phyloP scores from a whole-genome alignment of 1,140 invertebrate genomes.

The Vanessa atalanta region DNA sequence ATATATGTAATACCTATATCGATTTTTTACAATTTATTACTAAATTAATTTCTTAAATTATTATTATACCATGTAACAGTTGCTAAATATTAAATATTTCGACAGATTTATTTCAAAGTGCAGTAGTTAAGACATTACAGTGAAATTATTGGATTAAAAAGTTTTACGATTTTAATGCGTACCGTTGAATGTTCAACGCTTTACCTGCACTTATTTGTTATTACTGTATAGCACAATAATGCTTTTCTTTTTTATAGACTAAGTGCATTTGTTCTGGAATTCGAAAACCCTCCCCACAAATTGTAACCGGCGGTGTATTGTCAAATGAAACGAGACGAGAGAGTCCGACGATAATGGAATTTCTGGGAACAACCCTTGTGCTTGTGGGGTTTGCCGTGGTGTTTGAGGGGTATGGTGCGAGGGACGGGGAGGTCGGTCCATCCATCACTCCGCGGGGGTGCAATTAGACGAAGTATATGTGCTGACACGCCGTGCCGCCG shows the following conservation, averaged over 20 bases:
- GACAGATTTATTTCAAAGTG: no score
- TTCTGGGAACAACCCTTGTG: constrained; percentile 78
- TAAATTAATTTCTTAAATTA: no score
- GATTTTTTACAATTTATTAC: no score
- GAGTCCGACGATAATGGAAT: constrained; percentile 73
- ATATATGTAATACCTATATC: no score
- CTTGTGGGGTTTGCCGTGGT: constrained; percentile 58
- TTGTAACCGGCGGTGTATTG: constrained; percentile 60
- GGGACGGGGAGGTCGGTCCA: constrained; percentile 51
- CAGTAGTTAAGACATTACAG: no score
- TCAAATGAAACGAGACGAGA: constrained; percentile 64
- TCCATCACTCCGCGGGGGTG: constrained; percentile 78
- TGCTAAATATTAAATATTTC: no score
- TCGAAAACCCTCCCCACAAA: constrained; percentile 46
- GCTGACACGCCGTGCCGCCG: constrained; percentile 67
- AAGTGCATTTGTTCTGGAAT: constrained; percentile 49
- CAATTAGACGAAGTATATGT: constrained; percentile 76
- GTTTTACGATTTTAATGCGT: neutral
- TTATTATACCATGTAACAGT: no score
- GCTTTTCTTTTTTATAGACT: constrained; percentile 18
- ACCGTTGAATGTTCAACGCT: neutral
- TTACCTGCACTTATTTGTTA: constrained; percentile 1
- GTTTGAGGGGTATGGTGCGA: constrained; percentile 43
- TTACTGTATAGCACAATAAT: constrained; percentile 28
- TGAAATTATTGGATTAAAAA: no score